phyloP scores from a whole-genome alignment of 2,113 vertebrate genomes.

The Hemiscyllium ocellatum region DNA sequence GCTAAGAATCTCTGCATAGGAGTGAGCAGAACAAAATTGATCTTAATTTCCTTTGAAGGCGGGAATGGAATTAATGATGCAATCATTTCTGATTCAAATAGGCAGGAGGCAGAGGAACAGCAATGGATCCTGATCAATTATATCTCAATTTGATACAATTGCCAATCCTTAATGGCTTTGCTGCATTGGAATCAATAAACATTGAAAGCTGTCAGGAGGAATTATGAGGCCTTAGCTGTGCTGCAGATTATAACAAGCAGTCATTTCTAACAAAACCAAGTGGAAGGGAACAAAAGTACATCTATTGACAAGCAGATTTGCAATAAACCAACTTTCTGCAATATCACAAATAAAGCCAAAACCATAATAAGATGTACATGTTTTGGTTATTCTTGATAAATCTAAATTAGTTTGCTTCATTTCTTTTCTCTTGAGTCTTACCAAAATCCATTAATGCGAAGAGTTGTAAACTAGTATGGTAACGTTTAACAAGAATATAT shows the following conservation, averaged over 20 bases:
- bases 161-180: constrained; percentile 45
- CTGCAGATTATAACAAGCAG: constrained; percentile 23
- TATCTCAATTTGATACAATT: constrained; percentile 46
- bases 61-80: constrained; percentile 49
- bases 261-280: constrained; percentile 10
- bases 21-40: constrained; percentile 47
- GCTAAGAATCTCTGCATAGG: constrained; percentile 43
- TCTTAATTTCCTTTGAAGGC: constrained; percentile 49
- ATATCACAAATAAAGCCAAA: constrained; percentile 1
- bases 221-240: constrained; percentile 37
- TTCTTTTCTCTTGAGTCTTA: neutral
- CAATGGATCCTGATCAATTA: constrained; percentile 46
- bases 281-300: constrained; percentile 5
- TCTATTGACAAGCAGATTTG: constrained; percentile 20
- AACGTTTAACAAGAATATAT: neutral
- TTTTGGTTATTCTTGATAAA: neutral
- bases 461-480: neutral
- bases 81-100: constrained; percentile 39
- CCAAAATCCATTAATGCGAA: neutral
- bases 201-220: constrained; percentile 46
- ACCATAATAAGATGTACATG: neutral
- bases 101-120: constrained; percentile 42
- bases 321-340: neutral
- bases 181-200: constrained; percentile 49
- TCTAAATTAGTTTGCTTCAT: neutral